These are phyloP conservation scores for Automeris io DNA, from an alignment of 2,888 invertebrate species.

Conservation along the genomic window DNA sequence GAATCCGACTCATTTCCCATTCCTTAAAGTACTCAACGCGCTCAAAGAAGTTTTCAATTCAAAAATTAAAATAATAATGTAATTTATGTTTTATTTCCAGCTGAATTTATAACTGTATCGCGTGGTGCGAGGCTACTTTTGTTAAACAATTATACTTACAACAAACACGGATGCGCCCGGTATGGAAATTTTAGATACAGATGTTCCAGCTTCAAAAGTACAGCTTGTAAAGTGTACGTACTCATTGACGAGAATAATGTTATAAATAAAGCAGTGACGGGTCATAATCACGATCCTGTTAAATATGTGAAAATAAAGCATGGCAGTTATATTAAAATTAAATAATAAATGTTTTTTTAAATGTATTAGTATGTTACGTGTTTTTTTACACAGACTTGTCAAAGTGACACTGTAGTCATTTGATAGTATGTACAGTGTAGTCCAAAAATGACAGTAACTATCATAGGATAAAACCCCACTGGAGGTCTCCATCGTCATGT, in stretches of 20 bases:
- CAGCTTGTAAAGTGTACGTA: constrained; percentile 32
- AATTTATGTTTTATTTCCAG: constrained; percentile 16
- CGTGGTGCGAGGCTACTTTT: constrained; percentile 29
- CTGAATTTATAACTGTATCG: constrained; percentile 20
- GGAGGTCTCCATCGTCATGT: no score
- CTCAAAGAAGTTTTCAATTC: no score
- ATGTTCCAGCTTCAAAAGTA: constrained; percentile 31
- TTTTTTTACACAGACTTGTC: no score
- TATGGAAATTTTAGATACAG: constrained; percentile 35
- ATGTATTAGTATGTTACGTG: no score
- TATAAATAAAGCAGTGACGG: constrained; percentile 11
- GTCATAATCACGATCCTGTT: constrained; percentile 21
- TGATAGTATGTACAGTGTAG: no score
- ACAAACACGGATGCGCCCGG: constrained; percentile 25
- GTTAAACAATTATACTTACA: constrained; percentile 34
- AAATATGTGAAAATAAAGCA: constrained; percentile 11
- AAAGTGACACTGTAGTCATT: no score
- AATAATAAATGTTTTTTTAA: no score
- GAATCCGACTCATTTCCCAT: no score
- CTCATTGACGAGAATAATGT: constrained; percentile 16
- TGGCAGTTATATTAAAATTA: constrained; percentile 17
- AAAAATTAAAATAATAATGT: no score
- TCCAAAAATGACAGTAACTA: no score
- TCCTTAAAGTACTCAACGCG: no score
- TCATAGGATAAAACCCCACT: no score